Percentiles rank a stretch among this genome's conserved stretches.
These are phyloP conservation scores for Otis tarda DNA, from an alignment of 2,113 vertebrate species.

Conservation along the genomic window DNA sequence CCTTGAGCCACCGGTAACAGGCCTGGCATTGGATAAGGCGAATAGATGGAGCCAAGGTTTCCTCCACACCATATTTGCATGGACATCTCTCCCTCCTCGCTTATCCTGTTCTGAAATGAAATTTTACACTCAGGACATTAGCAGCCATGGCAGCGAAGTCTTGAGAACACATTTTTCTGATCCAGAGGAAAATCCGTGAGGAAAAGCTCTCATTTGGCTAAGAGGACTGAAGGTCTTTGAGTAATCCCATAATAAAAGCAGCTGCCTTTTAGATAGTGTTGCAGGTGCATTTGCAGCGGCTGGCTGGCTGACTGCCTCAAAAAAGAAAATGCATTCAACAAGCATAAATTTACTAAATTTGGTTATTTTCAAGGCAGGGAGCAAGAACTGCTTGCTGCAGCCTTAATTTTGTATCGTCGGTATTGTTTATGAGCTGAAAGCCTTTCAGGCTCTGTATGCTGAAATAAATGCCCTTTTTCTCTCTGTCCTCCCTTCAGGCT, in stretches of 20 bases:
- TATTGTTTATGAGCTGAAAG: not conserved
- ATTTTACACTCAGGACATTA: not conserved
- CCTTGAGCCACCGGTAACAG: not conserved
- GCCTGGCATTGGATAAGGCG: not conserved
- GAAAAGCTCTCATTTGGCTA: not conserved
- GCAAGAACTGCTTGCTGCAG: not conserved
- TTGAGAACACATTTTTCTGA: not conserved
- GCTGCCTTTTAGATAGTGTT: not conserved
- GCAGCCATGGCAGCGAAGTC: not conserved
- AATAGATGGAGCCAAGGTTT: not conserved
- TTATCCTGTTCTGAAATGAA: not conserved
- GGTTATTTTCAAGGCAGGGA: not conserved
- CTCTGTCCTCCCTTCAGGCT: not conserved
- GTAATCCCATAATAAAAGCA: not conserved
- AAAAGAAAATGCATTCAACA: not conserved
- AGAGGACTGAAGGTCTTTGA: not conserved
- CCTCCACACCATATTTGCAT: not conserved
- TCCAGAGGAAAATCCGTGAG: not conserved
- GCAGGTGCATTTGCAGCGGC: not conserved
- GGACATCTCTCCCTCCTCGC: not conserved
- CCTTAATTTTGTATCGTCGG: constrained; percentile 42
- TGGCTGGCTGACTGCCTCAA: not conserved
- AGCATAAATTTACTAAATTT: not conserved
- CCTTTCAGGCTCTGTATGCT: not conserved
- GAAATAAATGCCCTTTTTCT: not conserved